Evolutionary conservation across 2,797 vertebrate species (phyloP).

Genomic region (Threskiornis aethiopicus): DNA sequence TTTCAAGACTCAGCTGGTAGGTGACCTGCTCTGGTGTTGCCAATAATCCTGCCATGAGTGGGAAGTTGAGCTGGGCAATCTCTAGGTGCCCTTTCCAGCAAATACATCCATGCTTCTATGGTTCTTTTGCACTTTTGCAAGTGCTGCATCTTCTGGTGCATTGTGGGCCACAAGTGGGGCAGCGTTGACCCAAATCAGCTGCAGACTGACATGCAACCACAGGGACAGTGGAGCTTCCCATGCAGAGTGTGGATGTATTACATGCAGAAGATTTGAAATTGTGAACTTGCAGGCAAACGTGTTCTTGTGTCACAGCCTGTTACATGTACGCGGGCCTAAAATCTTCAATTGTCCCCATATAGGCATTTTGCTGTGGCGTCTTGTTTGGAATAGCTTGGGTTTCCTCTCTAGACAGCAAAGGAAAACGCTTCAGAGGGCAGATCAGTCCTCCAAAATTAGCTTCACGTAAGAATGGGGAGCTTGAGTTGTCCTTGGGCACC

Average conservation of each 20-base stretch:
- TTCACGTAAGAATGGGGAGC: neutral
- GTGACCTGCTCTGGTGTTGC: neutral
- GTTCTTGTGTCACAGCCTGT: rapidly evolving
- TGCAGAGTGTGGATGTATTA: neutral
- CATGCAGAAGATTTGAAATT: neutral
- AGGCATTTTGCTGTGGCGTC: neutral
- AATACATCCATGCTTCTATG: rapidly evolving
- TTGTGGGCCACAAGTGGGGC: neutral
- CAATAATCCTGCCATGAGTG: neutral
- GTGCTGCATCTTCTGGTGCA: neutral
- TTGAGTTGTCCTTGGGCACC: neutral
- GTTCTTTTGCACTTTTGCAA: neutral
- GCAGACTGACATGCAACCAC: rapidly evolving
- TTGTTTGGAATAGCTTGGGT: neutral
- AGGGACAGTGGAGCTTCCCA: rapidly evolving
- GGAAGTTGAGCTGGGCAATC: neutral
- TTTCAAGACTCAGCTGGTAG: neutral
- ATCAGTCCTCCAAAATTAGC: neutral
- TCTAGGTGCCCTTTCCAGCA: neutral
- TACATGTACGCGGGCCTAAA: rapidly evolving
- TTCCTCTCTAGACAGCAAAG: neutral
- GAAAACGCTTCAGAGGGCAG: neutral
- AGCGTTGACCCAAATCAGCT: neutral
- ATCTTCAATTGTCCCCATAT: neutral
- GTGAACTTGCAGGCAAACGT: neutral